A percentile compares a stretch with the other conserved stretches of the same genome.
Conservation (phyloP, 2,113 vertebrate genomes). For the Triplophysa rosa region DNA sequence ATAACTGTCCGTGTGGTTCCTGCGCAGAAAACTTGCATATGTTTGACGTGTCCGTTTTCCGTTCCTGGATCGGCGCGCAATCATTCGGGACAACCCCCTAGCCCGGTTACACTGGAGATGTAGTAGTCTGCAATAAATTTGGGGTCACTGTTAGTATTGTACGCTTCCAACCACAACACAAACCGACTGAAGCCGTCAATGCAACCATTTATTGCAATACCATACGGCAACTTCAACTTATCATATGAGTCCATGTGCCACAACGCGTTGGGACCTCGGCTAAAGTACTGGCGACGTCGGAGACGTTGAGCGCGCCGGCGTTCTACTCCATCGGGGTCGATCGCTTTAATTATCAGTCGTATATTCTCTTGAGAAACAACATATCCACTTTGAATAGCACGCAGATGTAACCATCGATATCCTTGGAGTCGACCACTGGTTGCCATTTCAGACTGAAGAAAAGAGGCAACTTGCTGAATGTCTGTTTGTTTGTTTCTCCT, state of each 20-base stretch:
- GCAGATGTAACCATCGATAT: slow-evolving; percentile 10
- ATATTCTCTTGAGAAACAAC: slow-evolving; percentile 5
- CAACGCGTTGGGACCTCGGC: slow-evolving; percentile 7
- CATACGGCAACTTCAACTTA: slow-evolving; percentile 31
- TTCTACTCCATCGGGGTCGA: slow-evolving; percentile 8
- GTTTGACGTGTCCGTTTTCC: slow-evolving; percentile 30
- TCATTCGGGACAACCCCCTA: slow-evolving; percentile 27
- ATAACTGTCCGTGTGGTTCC: slow-evolving; percentile 12
- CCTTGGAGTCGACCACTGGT: neutral
- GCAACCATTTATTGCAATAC: slow-evolving; percentile 6
- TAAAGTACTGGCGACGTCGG: neutral
- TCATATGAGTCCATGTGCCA: slow-evolving; percentile 14
- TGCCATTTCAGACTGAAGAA: slow-evolving; percentile 2
- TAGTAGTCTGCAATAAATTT: slow-evolving; percentile 17
- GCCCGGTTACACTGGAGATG: slow-evolving; percentile 11
- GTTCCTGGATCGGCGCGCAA: slow-evolving; percentile 35
- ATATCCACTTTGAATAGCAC: slow-evolving; percentile 7
- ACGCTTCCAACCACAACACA: slow-evolving; percentile 24
- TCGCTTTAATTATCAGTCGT: slow-evolving; percentile 9
- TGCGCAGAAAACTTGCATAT: slow-evolving; percentile 34
- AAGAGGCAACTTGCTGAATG: slow-evolving; percentile 1
- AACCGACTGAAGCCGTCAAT: neutral
- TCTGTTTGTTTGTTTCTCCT: slow-evolving; percentile 34
- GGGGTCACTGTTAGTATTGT: slow-evolving; percentile 32
- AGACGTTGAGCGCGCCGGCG: neutral